Base-by-base conservation (phyloP, 1,140 invertebrate species). In the Coelopa frigida region DNA sequence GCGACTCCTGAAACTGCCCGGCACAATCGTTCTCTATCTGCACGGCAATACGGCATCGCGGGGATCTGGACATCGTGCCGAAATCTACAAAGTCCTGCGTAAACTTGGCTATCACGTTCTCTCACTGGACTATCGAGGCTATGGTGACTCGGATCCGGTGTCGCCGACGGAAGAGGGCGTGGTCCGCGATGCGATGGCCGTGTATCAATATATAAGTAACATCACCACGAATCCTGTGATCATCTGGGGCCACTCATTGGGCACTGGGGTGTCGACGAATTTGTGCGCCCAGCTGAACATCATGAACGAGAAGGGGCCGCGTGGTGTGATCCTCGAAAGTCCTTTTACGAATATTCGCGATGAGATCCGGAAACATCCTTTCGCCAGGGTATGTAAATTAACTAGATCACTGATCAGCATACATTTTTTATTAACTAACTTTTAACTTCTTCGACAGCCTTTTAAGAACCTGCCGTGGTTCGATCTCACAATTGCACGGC, bases 51-150 rank as follows among this genome's bases (percentile, higher is more conserved):
- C 89, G 7, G 91, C 89, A 12, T 84, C 89, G 41, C 74, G 89
- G 55, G 83, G 79, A 8, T 82, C 80, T 10, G 72, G 73, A 1
- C 90, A 95, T 70, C 75, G 94, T 42, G 72, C 90, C 23, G 81
- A 89, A 58, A 73, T 96, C 33, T 96, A 97, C 70, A 78, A 88
- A 67, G 65, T 94, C 23, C 75, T 97, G 44, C 78, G 84, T 53
- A 72, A 80, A 35, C 71, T 85, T 49, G 80, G 88, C 61, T 93
- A 83, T 61, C 92, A 97, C 73, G 79, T 96, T 5, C 74, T 97
- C 49, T 76, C 87, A 4, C 87, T 94, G 59, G 94, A 98, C 71
- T 98, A 98, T 70, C 74, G 91, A 73, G 90, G 89, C 49, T 96
- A 90, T 68, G 93, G 85, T 1, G 94, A 98, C 71, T 95, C 91